Conservation (phyloP, 2,888 invertebrate species). For the Meghimatium bilineatum region DNA sequence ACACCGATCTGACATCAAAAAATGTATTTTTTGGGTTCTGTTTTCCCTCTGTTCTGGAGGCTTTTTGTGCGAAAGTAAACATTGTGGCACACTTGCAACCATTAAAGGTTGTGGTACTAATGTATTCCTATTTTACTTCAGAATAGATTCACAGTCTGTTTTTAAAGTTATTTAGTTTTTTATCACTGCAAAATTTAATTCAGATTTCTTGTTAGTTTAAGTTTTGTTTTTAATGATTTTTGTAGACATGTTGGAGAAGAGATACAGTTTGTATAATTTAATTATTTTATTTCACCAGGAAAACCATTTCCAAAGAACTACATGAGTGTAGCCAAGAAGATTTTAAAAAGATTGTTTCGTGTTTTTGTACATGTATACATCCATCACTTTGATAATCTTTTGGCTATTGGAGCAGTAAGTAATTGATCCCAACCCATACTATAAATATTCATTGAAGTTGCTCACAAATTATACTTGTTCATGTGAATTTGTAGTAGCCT, state of each 20-base stretch:
- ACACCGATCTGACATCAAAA: no score
- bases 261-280: not conserved
- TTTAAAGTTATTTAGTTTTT: no score
- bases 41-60: no score
- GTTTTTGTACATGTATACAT: slow-evolving; percentile 96
- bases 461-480: not conserved
- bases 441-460: not conserved
- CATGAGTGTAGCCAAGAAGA: slow-evolving; percentile 88
- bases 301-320: slow-evolving; percentile 92
- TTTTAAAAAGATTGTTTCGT: slow-evolving; percentile 89
- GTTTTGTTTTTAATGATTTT: not conserved
- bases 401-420: slow-evolving; percentile 90
- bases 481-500: no score
- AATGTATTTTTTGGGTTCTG: no score
- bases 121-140: no score
- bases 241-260: not conserved
- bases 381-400: slow-evolving; percentile 93
- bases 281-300: slow-evolving; percentile 79
- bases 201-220: no score
- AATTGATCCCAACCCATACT: not conserved
- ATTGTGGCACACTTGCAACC: no score
- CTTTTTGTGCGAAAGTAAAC: no score
- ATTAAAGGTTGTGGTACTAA: no score
- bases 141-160: no score
- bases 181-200: no score